phyloP scores from a whole-genome alignment of 2,888 invertebrate genomes.

The Coelogynopora nodosa region DNA sequence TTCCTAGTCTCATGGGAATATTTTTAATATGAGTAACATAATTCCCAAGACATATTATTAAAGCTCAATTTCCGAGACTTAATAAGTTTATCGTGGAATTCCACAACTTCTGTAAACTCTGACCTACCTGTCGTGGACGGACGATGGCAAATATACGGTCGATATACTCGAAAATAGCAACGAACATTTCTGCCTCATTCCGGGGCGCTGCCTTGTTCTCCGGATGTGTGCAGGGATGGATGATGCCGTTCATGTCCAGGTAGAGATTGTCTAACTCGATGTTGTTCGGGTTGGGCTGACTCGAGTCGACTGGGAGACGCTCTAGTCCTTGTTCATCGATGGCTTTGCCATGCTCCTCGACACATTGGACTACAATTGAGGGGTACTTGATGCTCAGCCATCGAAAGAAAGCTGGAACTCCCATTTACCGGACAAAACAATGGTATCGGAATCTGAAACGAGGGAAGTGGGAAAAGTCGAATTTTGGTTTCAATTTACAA shows the following conservation, averaged over 20 bases:
- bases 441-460: too few relatives aligned
- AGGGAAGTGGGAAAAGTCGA: too few relatives aligned
- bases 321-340: conserved; percentile 36
- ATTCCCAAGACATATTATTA: too few relatives aligned
- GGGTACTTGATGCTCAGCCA: conserved; percentile 96
- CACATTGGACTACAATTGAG: conserved; percentile 87
- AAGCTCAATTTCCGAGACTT: too few relatives aligned
- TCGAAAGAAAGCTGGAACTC: conserved; percentile 98
- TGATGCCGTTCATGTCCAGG: conserved; percentile 98
- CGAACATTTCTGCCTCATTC: conserved; percentile 99
- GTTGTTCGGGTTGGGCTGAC: conserved; percentile 86
- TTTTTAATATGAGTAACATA: too few relatives aligned
- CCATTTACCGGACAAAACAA: too few relatives aligned
- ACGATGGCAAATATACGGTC: conserved; percentile 89
- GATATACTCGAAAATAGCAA: conserved; percentile 95
- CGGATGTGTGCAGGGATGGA: conserved; percentile 98
- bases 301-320: conserved; percentile 70
- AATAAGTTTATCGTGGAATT: too few relatives aligned
- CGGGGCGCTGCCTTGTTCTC: conserved; percentile 91
- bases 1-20: too few relatives aligned
- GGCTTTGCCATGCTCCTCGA: conserved; percentile 69
- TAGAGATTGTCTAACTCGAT: conserved; percentile 87
- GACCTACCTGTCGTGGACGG: conserved; percentile 77
- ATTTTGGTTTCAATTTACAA: too few relatives aligned
- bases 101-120: too few relatives aligned